phyloP scores from a whole-genome alignment of 2,888 invertebrate species.

The Athalia cordata region DNA sequence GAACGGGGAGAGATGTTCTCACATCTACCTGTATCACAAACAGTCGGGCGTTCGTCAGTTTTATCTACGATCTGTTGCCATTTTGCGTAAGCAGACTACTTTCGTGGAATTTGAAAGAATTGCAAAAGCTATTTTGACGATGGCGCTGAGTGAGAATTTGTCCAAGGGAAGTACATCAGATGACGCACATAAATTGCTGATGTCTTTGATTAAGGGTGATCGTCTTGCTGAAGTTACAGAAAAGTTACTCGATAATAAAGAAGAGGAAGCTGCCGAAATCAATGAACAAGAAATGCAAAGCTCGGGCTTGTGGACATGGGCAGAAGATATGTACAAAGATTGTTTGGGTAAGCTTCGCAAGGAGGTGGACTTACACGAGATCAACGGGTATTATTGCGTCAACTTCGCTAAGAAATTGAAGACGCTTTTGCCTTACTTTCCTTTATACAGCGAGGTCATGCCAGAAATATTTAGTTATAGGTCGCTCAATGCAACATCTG shows the following conservation, averaged over 20 bases:
- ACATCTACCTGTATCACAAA: too few species aligned
- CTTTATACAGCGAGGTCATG: conserved; percentile 47
- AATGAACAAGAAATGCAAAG: not conserved
- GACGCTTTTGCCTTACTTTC: conserved; percentile 46
- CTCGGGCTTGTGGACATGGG: not conserved
- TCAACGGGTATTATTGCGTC: conserved; percentile 44
- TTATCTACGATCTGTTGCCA: conserved; percentile 17
- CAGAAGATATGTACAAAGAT: not conserved
- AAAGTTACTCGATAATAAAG: conserved; percentile 45
- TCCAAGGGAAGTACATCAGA: not conserved
- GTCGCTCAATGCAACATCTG: conserved; percentile 42
- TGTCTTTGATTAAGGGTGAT: not conserved
- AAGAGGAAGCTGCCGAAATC: not conserved
- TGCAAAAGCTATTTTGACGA: not conserved
- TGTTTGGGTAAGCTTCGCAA: not conserved
- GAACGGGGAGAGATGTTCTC: conserved; percentile 40
- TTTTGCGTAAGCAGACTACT: conserved; percentile 17
- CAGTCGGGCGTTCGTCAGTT: not conserved
- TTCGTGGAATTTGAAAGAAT: not conserved
- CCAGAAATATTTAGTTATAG: conserved; percentile 39
- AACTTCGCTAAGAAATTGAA: conserved; percentile 42
- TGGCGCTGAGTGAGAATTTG: not conserved
- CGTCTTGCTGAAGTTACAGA: not conserved
- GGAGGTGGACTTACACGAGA: not conserved
- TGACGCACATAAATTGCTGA: not conserved